Base-by-base conservation (phyloP, 1,140 invertebrate species). In the Nymphalis io region DNA sequence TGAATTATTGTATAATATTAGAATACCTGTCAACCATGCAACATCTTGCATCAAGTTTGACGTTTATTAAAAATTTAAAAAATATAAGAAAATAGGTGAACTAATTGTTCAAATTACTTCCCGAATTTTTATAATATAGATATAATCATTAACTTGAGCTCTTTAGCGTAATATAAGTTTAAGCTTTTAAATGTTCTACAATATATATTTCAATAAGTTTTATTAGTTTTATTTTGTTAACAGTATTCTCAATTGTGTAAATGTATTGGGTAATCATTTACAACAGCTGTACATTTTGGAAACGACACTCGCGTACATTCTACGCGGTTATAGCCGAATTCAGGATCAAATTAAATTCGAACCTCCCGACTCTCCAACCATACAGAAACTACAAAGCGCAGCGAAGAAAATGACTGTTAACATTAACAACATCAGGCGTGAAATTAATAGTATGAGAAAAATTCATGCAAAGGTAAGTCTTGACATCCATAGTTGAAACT, bases 261-360 rank as follows among this genome's bases (percentile, higher is more conserved):
- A 84, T n/a, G 70, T 83, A n/a, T 68, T 90, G n/a, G 90, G 89
- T 0, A 82, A 74, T 23, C 88, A 90, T 59, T 59, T 91, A 38
- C 84, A 88, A 70, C 89, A 90, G 64, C 55, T 91, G 55, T 90
- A 90, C 59, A 83, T 90, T n/a, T 72, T 89, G 62, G 86, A 91
- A 65, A 77, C 83, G 1, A 86, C 87, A 3, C 58, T 91, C 27
- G 80, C 83, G 63, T 91, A 91, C 40, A 70, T 78, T 10, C 46
- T 89, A 39, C 77, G 88, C 1, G 84, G 86, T 39, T 90, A 83
- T 27, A 79, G 71, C 51, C 84, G 68, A 59, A 73, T 88, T 44
- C 80, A 85, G 13, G 76, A 81, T 51, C 80, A 86, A 79, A 79
- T 90, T 0, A 87, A 88, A 68, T 83, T 75, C 51, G 84, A 91